A percentile compares a stretch with the other conserved stretches of the same genome.
These are phyloP conservation scores for Petrocephalus zakoni DNA, from an alignment of 2,113 vertebrate genomes.

Conservation along the genomic window DNA sequence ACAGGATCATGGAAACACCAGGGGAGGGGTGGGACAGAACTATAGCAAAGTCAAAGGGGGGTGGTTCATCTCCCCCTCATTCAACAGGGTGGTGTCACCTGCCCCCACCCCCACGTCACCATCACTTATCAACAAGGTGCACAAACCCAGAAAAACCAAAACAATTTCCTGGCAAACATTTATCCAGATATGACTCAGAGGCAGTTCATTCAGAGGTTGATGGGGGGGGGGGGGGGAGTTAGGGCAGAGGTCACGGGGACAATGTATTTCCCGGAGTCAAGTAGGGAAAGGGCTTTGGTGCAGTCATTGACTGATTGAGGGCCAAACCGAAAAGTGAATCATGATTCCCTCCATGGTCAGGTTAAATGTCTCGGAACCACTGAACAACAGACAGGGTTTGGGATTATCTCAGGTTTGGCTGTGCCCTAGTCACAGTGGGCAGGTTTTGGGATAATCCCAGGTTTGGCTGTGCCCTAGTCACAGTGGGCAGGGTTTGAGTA, in stretches of 20 bases:
- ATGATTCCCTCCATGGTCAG: not conserved
- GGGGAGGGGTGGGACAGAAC: not conserved
- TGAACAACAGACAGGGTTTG: not conserved
- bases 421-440: not conserved
- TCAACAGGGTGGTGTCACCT: not conserved
- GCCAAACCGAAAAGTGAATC: not conserved
- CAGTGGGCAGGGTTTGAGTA: not conserved
- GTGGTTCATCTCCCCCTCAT: not conserved
- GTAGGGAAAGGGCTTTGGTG: not conserved
- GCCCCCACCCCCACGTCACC: not conserved
- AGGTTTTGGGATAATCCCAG: not conserved
- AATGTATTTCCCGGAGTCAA: not conserved
- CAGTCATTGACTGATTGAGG: not conserved
- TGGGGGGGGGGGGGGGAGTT: not conserved
- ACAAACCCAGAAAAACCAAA: not conserved
- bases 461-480: not conserved
- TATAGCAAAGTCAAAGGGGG: not conserved
- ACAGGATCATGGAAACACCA: not conserved
- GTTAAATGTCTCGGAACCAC: not conserved
- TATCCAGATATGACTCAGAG: not conserved
- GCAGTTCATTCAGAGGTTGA: not conserved
- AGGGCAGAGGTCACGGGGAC: not conserved
- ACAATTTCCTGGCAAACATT: not conserved
- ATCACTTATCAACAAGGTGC: not conserved
- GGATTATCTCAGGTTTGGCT: not conserved